Base-by-base conservation (phyloP, 1,140 invertebrate species). In the Zaprionus capensis region DNA sequence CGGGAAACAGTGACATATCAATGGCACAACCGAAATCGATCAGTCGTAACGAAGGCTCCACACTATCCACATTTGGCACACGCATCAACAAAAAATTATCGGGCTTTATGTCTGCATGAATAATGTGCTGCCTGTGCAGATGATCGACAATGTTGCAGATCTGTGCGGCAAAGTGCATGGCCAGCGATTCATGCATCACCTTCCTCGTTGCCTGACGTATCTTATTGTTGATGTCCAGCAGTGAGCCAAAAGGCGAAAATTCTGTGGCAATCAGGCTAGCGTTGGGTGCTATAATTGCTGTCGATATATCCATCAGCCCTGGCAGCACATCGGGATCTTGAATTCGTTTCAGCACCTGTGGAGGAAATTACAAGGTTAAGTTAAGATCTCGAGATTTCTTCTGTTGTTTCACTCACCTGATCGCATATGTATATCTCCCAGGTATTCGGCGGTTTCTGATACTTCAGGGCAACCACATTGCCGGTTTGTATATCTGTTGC, bases 91-190 rank as follows among this genome's bases (percentile, higher is more conserved):
- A 94, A 93, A 99, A 98, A 93, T 99, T 99, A 90, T 99, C 98
- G 1, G 98, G 98, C 93, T 99, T 99, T 31, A 99, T 98, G 92
- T 99, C 98, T 5, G 97, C 98, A 93, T 99, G 99, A 66, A 99
- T 97, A 65, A 99, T 98, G 93, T 96, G 95, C 81, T 97, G 97
- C 82, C 96, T 95, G 82, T 99, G 98, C 69, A 99, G 93, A 78
- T 98, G 95, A 82, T 97, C 95, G 5, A 99, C 94, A 59, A 99
- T 98, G 65, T 96, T 95, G 62, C 99, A 93, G 92, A 99, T 96
- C 93, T 99, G 98, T 55, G 97, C 95, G 2, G 96, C 96, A 86
- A 99, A 97, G 78, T 96, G 96, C 90, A 97, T 95, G 12, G 96
- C 96, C 55, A 98, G 93, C 49, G 94, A 94, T 92, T 98, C 95